Conservation (phyloP, 2,888 invertebrate species). For the Mechanitis messenoides region DNA sequence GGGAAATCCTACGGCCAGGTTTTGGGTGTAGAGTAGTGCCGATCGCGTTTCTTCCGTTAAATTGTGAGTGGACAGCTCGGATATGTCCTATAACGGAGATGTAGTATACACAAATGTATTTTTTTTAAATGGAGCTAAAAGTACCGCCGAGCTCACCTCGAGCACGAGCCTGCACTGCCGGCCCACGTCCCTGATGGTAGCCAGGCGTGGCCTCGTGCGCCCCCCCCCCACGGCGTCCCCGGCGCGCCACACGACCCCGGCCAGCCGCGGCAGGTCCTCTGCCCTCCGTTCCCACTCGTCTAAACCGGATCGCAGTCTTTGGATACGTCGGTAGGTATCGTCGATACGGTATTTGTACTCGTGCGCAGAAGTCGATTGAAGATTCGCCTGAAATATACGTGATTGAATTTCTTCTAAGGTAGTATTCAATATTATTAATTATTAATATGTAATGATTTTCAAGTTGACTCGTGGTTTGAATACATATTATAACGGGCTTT, state of each 20-base stretch:
- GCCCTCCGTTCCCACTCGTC: slow-evolving; percentile 58
- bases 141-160: slow-evolving; percentile 41
- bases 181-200: slow-evolving; percentile 46
- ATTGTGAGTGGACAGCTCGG: slow-evolving; percentile 49
- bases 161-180: slow-evolving; percentile 54
- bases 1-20: slow-evolving; percentile 50
- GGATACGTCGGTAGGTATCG: slow-evolving; percentile 46
- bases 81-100: slow-evolving; percentile 47
- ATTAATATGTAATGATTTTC: too few relatives aligned
- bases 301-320: slow-evolving; percentile 40
- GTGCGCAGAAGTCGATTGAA: slow-evolving; percentile 63
- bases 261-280: slow-evolving; percentile 63
- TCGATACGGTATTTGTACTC: slow-evolving; percentile 59
- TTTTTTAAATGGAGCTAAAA: background rate
- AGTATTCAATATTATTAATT: background rate
- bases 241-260: slow-evolving; percentile 65
- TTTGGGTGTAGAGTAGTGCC: slow-evolving; percentile 44
- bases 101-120: background rate
- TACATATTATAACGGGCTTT: too few relatives aligned
- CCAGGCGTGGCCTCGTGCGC: slow-evolving; percentile 56
- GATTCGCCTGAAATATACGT: slow-evolving; percentile 48
- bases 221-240: slow-evolving; percentile 70
- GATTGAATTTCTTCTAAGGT: too few relatives aligned
- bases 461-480: too few relatives aligned
- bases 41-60: slow-evolving; percentile 49